A percentile compares a stretch with the other conserved stretches of the same genome.
These are phyloP conservation scores for Thereva unica DNA, from an alignment of 2,888 invertebrate species.

Conservation along the genomic window DNA sequence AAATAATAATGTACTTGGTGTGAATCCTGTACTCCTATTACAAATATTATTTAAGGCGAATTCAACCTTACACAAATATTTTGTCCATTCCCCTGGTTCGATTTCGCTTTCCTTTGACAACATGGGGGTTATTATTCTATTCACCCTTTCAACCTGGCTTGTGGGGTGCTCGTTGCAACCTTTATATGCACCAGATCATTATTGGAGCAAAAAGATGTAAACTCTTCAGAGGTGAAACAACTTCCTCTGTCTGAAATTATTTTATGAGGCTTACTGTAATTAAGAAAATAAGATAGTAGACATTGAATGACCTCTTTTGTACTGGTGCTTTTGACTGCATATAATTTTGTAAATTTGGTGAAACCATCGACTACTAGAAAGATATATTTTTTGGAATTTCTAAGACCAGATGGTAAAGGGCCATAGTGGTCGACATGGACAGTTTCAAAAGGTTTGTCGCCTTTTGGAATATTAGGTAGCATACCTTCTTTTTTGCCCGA, in stretches of 20 bases:
- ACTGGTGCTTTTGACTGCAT: not conserved
- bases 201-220: not conserved
- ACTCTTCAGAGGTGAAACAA: conserved; percentile 21
- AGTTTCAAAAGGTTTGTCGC: conserved; percentile 3
- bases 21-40: conserved; percentile 44
- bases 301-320: not conserved
- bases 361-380: conserved; percentile 8
- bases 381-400: conserved; percentile 10
- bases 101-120: not conserved
- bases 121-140: conserved; percentile 3
- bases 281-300: not conserved
- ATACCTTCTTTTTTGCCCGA: conserved; percentile 33
- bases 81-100: too few species aligned
- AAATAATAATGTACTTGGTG: conserved; percentile 46
- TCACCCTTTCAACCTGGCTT: conserved; percentile 21
- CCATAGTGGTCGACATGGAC: conserved; percentile 12
- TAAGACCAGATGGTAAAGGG: not conserved
- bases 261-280: conserved; percentile 3
- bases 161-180: conserved; percentile 8
- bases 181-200: not conserved
- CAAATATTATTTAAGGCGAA: conserved; percentile 47
- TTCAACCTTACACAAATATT: conserved; percentile 40
- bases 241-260: conserved; percentile 32
- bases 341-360: conserved; percentile 2
- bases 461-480: not conserved